Base-by-base conservation (phyloP, 2,797 vertebrate genomes). In the Diceros bicornis region DNA sequence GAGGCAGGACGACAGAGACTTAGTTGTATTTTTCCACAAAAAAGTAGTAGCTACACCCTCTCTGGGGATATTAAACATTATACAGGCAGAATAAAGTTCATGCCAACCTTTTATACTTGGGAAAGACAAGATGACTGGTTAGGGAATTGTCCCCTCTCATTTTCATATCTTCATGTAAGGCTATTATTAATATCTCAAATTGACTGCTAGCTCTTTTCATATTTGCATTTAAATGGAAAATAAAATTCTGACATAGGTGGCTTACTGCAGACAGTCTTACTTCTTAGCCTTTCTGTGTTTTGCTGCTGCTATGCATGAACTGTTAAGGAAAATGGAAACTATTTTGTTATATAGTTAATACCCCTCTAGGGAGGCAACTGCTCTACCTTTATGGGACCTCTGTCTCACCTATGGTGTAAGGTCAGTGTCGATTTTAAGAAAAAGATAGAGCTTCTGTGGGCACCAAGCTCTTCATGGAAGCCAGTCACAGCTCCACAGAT, bases 181-280 rank as follows among this genome's bases (percentile, higher is more conserved):
- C 69, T 74, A n/a, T 79, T 77, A 66, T 79, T 77, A 66, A 25
- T 66, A 81, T 37, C 57, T 93, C 91, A 68, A 37, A 59, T 13
- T 59, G 62, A 94, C 50, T 86, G 61, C 88, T 83, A 55, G 81
- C 72, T 89, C 41, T 85, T 92, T 82, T 66, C 75, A 66, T 52
- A 72, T 94, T 93, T 89, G 34, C 84, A 93, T 93, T 77, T 92
- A 93, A 97, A 87, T 96, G 44, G 52, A 72, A 97, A 87, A 84
- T 71, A 84, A 93, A 96, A 74, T 32, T 94, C 81, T 87, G 52
- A 86, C 86, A 17, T 13, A 47, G 68, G 50, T 25, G 57, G 25
- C 69, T 96, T 59, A 47, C 32, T 61, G 16, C 25, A 44, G 14
- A 91, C 72, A 21, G 21, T 68, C 52, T 69, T 62, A 52, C 52